Percentiles rank a stretch among this genome's conserved stretches.
Conservation (phyloP, 1,140 invertebrate genomes). For the Daktulosphaira vitifoliae region DNA sequence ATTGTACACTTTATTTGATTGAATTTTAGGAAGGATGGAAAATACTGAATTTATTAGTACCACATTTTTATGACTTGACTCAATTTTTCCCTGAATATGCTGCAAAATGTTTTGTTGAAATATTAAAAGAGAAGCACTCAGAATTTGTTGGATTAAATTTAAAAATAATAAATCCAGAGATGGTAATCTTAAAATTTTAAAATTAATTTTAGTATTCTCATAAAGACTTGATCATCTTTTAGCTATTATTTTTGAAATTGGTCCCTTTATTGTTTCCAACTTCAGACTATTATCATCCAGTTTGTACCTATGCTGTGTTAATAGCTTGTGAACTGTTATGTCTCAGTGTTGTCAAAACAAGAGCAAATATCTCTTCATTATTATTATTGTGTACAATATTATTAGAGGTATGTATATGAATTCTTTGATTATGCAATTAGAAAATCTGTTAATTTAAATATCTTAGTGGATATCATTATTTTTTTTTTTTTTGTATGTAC, state of each 20-base stretch:
- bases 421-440: too few species aligned
- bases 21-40: constrained; percentile 38
- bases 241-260: constrained; percentile 71
- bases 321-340: constrained; percentile 74
- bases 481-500: too few species aligned
- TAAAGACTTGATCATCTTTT: constrained; percentile 44
- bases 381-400: constrained; percentile 64
- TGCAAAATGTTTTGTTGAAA: constrained; percentile 54
- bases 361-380: constrained; percentile 63
- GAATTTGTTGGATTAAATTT: constrained; percentile 1
- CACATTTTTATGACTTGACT: constrained; percentile 62
- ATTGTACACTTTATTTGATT: not conserved
- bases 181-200: constrained; percentile 21
- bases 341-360: constrained; percentile 51
- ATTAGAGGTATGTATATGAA: constrained; percentile 55
- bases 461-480: too few species aligned
- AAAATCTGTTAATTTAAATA: too few species aligned
- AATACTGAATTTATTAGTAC: constrained; percentile 49
- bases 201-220: too few species aligned
- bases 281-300: constrained; percentile 77
- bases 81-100: constrained; percentile 59
- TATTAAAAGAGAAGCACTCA: constrained; percentile 64
- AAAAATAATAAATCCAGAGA: constrained; percentile 18
- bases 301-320: constrained; percentile 72
- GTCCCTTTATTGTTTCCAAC: constrained; percentile 70